Conservation (phyloP, 2,888 invertebrate species). For the Neoascia interrupta region DNA sequence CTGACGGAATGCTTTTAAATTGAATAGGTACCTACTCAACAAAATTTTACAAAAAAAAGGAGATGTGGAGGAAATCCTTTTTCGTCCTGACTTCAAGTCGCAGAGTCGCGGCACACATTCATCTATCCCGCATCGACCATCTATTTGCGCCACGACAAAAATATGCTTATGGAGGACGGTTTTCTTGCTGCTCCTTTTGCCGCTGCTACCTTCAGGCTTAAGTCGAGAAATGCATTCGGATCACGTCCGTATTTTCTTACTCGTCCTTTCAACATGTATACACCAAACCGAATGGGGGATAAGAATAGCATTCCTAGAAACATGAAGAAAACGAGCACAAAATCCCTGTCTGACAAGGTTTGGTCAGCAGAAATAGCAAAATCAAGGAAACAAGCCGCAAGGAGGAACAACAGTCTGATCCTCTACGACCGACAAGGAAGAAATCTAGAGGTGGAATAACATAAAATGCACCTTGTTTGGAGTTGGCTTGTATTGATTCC, state of each 20-base stretch:
- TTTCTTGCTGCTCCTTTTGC: conserved; percentile 1
- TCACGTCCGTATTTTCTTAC: conserved; percentile 40
- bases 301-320: conserved; percentile 23
- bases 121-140: conserved; percentile 5
- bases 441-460: conserved; percentile 4
- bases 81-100: conserved; percentile 10
- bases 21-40: conserved; percentile 61
- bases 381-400: conserved; percentile 51
- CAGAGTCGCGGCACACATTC: conserved; percentile 7
- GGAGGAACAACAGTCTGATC: neutral
- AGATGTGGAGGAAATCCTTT: neutral
- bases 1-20: conserved; percentile 65
- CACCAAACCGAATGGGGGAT: neutral
- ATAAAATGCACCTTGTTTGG: conserved; percentile 49
- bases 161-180: conserved; percentile 29
- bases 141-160: conserved; percentile 29
- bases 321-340: conserved; percentile 2
- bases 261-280: conserved; percentile 38
- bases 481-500: conserved; percentile 55
- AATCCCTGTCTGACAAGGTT: conserved; percentile 58
- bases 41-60: conserved; percentile 19
- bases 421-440: neutral
- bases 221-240: conserved; percentile 59
- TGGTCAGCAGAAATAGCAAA: conserved; percentile 54
- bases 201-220: conserved; percentile 33